Evolutionary conservation across 2,797 vertebrate genomes (phyloP), one percentile per base, ranked within the genome.

Genomic region (Phrynocephalus forsythii): DNA sequence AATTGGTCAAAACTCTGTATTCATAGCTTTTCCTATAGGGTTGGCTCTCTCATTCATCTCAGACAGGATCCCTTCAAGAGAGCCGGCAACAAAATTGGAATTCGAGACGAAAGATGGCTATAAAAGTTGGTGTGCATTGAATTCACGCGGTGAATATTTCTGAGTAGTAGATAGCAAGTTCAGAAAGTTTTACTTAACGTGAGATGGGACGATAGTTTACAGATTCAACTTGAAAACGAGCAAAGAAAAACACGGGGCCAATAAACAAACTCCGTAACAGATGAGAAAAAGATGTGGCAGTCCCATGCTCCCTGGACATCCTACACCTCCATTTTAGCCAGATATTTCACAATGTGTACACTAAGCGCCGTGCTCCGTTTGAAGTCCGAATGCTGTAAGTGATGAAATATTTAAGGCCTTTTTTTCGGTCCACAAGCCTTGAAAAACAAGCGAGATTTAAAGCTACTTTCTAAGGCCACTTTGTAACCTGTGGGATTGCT

Each of bases 151-250:
- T 73, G 87, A 91, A 90, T 90, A 88, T 90, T 93, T 93, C 88
- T 95, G 92, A 93, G 89, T 92, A 91, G 87, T 90, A 90, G 88
- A 93, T 94, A 89, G 92, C 87, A 79, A 90, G 90, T 93, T 91
- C 85, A 48, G 87, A 93, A 93, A 90, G 85, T 92, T 93, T 93
- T 92, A 93, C 92, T 94, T 94, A 95, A 82, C 6, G 15, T 93
- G 90, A 89, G 89, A 91, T 73, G 90, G 89, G 83, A 90, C 83
- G 87, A 91, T 93, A 93, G 91, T 92, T 93, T 90, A 93, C 24
- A 20, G 3, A 18, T 82, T 69, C 33, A 66, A 75, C 7, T 24
- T 73, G 28, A 82, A 75, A 82, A 30, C 60, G 44, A 80, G 78
- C 72, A 82, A 67, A 82, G 67, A 82, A 73, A 82, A 68, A 76